These are phyloP conservation scores for Apodemia hepburni DNA, from an alignment of 2,888 invertebrate genomes.

Conservation along the genomic window DNA sequence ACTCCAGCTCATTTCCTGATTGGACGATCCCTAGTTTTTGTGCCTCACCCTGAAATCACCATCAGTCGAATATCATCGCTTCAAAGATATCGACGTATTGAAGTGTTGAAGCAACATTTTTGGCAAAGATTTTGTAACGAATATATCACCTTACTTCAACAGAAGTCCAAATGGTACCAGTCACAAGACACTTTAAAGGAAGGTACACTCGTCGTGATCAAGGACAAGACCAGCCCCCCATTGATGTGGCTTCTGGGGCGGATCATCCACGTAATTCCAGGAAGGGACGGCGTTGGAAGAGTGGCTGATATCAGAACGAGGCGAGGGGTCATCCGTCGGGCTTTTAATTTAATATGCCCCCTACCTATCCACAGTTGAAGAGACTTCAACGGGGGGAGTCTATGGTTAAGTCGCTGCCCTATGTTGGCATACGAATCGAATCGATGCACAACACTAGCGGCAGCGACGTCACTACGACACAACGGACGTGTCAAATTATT, in stretches of 20 bases:
- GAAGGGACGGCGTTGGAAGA: neutral
- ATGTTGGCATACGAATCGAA: no score
- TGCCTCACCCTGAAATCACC: constrained; percentile 1
- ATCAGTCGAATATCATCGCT: neutral
- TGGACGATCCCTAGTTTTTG: constrained; percentile 8
- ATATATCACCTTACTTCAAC: neutral
- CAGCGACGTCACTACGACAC: neutral
- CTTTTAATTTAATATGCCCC: neutral
- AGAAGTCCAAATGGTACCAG: neutral
- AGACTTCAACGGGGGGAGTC: no score
- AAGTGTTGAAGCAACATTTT: constrained; percentile 4
- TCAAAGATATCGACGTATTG: neutral
- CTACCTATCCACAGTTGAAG: no score
- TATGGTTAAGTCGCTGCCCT: no score
- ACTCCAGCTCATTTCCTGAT: constrained; percentile 14
- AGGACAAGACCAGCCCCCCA: neutral
- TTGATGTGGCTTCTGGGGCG: constrained; percentile 1
- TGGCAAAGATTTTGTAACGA: constrained; percentile 1
- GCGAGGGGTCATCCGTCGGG: neutral
- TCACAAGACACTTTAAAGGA: neutral
- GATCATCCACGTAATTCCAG: neutral
- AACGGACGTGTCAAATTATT: constrained; percentile 15
- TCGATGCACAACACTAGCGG: no score
- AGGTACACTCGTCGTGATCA: neutral
- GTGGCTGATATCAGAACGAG: neutral